Conservation (phyloP, 1,140 invertebrate species). For the Pseudoatta argentina region DNA sequence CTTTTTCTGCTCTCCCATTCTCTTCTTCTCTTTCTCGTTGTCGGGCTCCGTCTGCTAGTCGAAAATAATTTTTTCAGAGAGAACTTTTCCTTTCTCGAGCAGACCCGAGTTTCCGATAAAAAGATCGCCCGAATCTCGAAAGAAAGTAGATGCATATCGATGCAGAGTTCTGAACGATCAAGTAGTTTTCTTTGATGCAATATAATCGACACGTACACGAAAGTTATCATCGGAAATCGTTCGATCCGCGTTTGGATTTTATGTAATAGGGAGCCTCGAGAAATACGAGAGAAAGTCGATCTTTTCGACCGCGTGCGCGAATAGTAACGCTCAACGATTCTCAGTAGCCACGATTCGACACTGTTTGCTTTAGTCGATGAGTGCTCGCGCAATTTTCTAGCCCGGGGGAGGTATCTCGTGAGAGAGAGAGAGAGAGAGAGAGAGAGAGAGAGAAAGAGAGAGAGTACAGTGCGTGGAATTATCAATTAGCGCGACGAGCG, state of each 20-base stretch:
- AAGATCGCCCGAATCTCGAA: background rate
- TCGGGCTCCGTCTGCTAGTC: background rate
- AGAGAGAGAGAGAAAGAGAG: background rate
- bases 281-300: conserved; percentile 29
- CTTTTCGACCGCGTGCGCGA: background rate
- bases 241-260: background rate
- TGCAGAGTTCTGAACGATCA: background rate
- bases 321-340: background rate
- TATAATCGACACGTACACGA: conserved; percentile 19
- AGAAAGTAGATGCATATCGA: background rate
- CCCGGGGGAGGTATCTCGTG: conserved; percentile 26
- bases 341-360: background rate
- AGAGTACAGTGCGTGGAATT: conserved; percentile 64
- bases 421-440: background rate
- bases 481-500: conserved; percentile 73
- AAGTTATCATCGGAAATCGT: background rate
- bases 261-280: conserved; percentile 9
- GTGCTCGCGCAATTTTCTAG: conserved; percentile 52
- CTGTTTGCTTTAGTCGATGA: conserved; percentile 29
- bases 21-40: background rate
- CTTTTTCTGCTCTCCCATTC: conserved; percentile 12
- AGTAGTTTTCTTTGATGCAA: background rate
- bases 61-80: conserved; percentile 13
- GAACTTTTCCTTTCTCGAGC: background rate
- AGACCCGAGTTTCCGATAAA: background rate